A percentile compares a stretch with the other conserved stretches of the same genome.
phyloP scores from a whole-genome alignment of 1,140 invertebrate species.

The Pachypsylla venusta region DNA sequence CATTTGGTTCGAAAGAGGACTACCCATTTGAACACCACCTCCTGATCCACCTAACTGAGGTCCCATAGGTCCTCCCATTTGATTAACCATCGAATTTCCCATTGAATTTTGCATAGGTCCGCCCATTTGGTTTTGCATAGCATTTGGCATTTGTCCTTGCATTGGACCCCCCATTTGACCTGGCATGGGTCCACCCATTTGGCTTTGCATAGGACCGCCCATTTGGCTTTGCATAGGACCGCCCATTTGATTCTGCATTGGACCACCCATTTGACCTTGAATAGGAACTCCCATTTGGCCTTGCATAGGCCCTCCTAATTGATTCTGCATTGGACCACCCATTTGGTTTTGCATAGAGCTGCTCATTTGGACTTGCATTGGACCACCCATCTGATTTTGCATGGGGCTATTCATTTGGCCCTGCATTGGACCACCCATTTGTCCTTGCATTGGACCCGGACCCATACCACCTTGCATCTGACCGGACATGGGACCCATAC shows the following conservation, averaged over 20 bases:
- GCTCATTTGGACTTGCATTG: conserved; percentile 21
- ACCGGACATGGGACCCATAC: conserved; percentile 30
- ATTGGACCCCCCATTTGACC: conserved; percentile 21
- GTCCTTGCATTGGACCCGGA: conserved; percentile 25
- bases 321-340: conserved; percentile 25
- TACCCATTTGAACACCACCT: conserved; percentile 31
- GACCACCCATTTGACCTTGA: conserved; percentile 12
- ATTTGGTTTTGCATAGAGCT: conserved; percentile 21
- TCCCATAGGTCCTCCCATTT: conserved; percentile 32
- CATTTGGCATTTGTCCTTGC: conserved; percentile 30
- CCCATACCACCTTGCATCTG: conserved; percentile 29
- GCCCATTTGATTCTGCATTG: conserved; percentile 31
- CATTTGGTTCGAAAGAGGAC: conserved; percentile 28
- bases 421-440: conserved; percentile 28
- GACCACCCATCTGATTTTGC: conserved; percentile 19
- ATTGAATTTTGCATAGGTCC: conserved; percentile 14
- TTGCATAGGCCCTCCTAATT: conserved; percentile 31
- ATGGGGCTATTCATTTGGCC: conserved; percentile 20
- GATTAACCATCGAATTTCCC: conserved; percentile 19
- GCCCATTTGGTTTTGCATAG: conserved; percentile 10
- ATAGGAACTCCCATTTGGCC: conserved; percentile 30
- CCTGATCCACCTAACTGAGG: conserved; percentile 31
- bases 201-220: conserved; percentile 6
- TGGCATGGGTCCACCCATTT: conserved; percentile 17
- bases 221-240: conserved; percentile 24